Conservation (phyloP, 2,797 vertebrate species). For the Pygocentrus nattereri region DNA sequence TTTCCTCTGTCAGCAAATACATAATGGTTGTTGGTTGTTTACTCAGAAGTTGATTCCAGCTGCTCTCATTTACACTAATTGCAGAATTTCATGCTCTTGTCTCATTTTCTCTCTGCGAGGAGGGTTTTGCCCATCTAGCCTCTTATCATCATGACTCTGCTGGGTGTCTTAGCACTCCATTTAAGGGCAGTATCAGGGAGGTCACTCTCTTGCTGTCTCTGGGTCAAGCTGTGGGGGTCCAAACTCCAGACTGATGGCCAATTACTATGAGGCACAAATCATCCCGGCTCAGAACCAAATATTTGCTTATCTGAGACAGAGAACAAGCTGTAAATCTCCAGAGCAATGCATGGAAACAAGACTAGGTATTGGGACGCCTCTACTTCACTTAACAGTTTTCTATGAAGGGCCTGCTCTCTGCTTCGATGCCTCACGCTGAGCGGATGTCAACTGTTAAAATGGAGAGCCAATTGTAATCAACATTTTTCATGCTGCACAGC, state of each 20-base stretch:
- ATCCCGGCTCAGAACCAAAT: slow-evolving; percentile 63
- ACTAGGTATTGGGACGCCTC: slow-evolving; percentile 28
- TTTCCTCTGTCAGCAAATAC: slow-evolving; percentile 73
- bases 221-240: slow-evolving; percentile 42
- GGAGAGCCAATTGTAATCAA: background rate
- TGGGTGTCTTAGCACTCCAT: slow-evolving; percentile 43
- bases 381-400: slow-evolving; percentile 19
- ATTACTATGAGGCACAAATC: slow-evolving; percentile 63
- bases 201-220: background rate
- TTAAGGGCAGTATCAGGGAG: slow-evolving; percentile 21
- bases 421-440: background rate
- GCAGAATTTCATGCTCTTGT: slow-evolving; percentile 31
- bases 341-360: slow-evolving; percentile 44
- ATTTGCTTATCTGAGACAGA: slow-evolving; percentile 69
- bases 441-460: background rate
- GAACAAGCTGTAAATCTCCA: slow-evolving; percentile 58
- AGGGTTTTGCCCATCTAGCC: background rate
- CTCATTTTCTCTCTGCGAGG: slow-evolving; percentile 5
- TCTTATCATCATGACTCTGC: slow-evolving; percentile 45
- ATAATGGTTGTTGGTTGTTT: slow-evolving; percentile 66
- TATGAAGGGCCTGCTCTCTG: background rate
- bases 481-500: background rate
- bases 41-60: slow-evolving; percentile 61
- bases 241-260: slow-evolving; percentile 57
- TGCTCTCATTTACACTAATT: slow-evolving; percentile 64